A percentile compares a stretch with the other conserved stretches of the same genome.
These are phyloP conservation scores for Chrysemys picta DNA, from an alignment of 2,113 vertebrate species.

Conservation along the genomic window DNA sequence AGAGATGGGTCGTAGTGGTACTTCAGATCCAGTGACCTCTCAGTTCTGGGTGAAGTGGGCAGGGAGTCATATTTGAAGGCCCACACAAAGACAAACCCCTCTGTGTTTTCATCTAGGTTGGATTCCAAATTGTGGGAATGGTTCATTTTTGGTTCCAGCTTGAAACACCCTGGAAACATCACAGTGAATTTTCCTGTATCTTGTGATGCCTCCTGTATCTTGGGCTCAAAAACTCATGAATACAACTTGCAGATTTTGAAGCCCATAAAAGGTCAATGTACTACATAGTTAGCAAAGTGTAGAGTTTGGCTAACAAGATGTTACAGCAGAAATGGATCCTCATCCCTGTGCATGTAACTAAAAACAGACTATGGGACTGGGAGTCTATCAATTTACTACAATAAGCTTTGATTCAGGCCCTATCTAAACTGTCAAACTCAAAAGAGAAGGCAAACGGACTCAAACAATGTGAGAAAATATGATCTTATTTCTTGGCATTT, in stretches of 20 bases:
- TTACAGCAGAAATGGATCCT: slow-evolving; percentile 13
- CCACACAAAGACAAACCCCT: fast-evolving
- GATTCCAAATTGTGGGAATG: fast-evolving
- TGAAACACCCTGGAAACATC: not conserved
- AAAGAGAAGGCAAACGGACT: not conserved
- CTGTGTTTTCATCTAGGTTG: not conserved
- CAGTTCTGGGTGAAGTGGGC: not conserved
- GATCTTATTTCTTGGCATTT: not conserved
- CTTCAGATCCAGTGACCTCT: not conserved
- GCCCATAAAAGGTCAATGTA: not conserved
- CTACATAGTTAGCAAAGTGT: not conserved
- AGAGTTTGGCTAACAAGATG: not conserved
- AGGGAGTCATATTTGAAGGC: not conserved
- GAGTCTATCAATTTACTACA: slow-evolving; percentile 11
- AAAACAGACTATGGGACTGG: not conserved
- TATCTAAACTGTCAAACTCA: not conserved
- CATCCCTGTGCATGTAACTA: not conserved
- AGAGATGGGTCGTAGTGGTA: fast-evolving
- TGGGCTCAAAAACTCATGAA: not conserved
- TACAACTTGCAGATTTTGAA: fast-evolving
- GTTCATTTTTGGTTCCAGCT: not conserved
- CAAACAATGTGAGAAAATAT: not conserved
- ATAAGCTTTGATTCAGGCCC: not conserved
- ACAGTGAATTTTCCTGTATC: not conserved
- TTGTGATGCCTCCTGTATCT: not conserved